phyloP scores from a whole-genome alignment of 2,888 invertebrate species.

The Pasiphila rectangulata region DNA sequence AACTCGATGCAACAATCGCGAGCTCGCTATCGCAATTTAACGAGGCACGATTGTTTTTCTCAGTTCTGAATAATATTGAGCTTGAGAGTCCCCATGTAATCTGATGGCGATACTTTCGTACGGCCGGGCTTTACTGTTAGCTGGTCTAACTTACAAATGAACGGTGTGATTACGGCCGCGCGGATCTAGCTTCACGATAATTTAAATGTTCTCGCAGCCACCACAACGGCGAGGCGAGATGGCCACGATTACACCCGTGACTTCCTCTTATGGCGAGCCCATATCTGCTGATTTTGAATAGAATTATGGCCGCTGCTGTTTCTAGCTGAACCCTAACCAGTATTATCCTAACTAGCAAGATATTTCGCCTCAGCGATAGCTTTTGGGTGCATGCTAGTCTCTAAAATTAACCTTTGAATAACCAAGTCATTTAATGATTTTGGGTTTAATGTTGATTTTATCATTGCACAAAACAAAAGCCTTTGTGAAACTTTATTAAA shows the following conservation, averaged over 20 bases:
- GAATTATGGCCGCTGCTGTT: conserved; percentile 54
- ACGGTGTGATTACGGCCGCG: conserved; percentile 75
- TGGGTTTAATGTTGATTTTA: no score
- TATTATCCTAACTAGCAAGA: conserved; percentile 23
- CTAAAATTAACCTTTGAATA: background rate
- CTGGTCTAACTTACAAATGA: conserved; percentile 73
- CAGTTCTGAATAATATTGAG: conserved; percentile 79
- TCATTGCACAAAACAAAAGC: background rate
- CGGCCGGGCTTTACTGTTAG: conserved; percentile 66
- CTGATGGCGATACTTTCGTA: conserved; percentile 77
- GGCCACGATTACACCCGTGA: conserved; percentile 67
- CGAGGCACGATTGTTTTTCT: conserved; percentile 80
- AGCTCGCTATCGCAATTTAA: conserved; percentile 73
- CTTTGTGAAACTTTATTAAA: background rate
- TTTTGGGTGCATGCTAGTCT: background rate
- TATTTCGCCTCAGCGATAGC: conserved; percentile 12
- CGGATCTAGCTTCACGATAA: conserved; percentile 76
- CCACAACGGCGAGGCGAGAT: conserved; percentile 57
- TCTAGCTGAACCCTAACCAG: conserved; percentile 28
- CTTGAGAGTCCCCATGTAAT: conserved; percentile 65
- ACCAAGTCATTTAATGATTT: no score
- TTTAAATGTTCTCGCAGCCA: conserved; percentile 76
- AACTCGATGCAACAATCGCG: conserved; percentile 65
- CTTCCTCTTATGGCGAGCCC: conserved; percentile 69
- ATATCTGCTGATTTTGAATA: conserved; percentile 69